These are phyloP conservation scores for Trichogramma pretiosum DNA, from an alignment of 1,140 invertebrate genomes.

Conservation along the genomic window DNA sequence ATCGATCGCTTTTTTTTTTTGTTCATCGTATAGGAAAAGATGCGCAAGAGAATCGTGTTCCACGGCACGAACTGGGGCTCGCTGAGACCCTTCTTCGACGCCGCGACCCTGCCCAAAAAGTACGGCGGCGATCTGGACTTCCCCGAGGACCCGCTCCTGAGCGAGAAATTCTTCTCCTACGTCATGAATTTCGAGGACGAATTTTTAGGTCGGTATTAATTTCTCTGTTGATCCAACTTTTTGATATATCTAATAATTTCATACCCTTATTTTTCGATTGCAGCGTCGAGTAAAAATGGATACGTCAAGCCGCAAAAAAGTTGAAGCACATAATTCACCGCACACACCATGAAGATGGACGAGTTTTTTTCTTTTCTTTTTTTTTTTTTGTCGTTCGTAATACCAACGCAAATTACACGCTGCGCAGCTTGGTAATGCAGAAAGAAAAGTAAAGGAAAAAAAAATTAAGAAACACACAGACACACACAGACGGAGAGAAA, in stretches of 20 bases:
- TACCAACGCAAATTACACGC: no score
- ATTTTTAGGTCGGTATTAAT: slow-evolving; percentile 44
- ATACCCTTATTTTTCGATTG: slow-evolving; percentile 13
- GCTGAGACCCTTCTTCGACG: slow-evolving; percentile 54
- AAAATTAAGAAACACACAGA: no score
- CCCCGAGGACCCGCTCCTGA: slow-evolving; percentile 44
- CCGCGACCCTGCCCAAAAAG: slow-evolving; percentile 54
- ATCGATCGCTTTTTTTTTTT: slow-evolving; percentile 10
- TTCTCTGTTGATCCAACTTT: background rate
- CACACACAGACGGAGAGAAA: no score
- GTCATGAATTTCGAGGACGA: slow-evolving; percentile 47
- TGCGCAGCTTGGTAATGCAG: no score
- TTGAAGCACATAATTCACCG: no score
- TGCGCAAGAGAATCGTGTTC: slow-evolving; percentile 57
- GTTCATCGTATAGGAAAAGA: slow-evolving; percentile 41
- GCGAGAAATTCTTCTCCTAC: slow-evolving; percentile 45
- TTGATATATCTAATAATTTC: background rate
- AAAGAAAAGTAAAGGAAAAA: no score
- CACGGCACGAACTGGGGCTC: slow-evolving; percentile 63
- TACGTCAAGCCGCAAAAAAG: slow-evolving; percentile 11
- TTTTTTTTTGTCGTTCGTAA: no score
- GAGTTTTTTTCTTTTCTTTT: no score
- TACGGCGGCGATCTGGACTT: slow-evolving; percentile 59
- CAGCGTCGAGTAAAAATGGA: slow-evolving; percentile 13
- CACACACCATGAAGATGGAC: no score